Evolutionary conservation across 2,888 invertebrate genomes (phyloP), one percentile per base, ranked within the genome.

Genomic region (Chromoteleia sp.): DNA sequence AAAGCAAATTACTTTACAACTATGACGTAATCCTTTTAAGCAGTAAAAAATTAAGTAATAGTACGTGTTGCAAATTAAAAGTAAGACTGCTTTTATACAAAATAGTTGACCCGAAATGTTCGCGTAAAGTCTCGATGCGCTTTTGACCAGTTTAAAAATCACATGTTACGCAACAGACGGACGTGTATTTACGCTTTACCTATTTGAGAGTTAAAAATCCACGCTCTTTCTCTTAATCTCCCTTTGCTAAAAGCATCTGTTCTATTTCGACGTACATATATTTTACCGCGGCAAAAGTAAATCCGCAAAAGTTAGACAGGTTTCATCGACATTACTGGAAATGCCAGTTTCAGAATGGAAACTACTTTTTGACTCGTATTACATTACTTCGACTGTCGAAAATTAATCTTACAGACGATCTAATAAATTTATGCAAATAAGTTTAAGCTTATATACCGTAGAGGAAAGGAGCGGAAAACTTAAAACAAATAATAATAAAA

Each of bases 261-360:
- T 65, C 61, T 45, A 61, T 70, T 52, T 70, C 39, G 21, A 25
- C 36, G 43, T 43, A 10, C 63, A 58, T 50, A 78, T 39, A 71
- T 71, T 71, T 71, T 14, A 33, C 58, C 6, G 41, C 58, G 58
- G 19, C 48, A 29, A 58, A 67, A 79, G 58, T 73, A 79, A 65
- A 79, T 73, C 67, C 59, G n/a, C 43, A 43, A 67, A 79, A 79
- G 71, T 73, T 73, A 65, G 71, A 58, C 33, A 21, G 67, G 50
- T 67, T 73, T 67, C 61, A 67, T 67, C 50, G 54, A 67, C 67
- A 67, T 73, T 67, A 67, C 43, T 15, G 12, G 50, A 78, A 63
- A 65, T 17, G 33, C 63, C 61, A 58, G 71, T 17, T 30, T 50
- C 43, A 52, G n/a, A 48, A 56, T 71, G 29, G n/a, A 50, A 71